Evolutionary conservation across 1,140 invertebrate species (phyloP), one percentile per base, ranked within the genome.

Genomic region (Cephus cinctus): DNA sequence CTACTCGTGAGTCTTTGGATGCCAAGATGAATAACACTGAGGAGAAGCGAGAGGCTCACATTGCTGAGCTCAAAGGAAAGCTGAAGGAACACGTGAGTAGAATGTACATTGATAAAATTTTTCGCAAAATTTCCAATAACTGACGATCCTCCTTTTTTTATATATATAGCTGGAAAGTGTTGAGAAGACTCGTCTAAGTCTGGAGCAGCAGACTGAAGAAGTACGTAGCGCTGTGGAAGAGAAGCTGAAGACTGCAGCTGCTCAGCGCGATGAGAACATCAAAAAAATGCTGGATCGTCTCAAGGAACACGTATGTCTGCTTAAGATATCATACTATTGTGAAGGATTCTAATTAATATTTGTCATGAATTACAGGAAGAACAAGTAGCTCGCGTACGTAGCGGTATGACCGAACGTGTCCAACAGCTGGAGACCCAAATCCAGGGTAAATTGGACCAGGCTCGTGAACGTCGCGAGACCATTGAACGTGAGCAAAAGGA

Each of bases 251-350:
- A 84, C 83, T 43, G 90, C 90, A 56, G 83, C 89, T 52, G 85
- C 86, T 59, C 88, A 92, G 72, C 84, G 91, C 53, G 89, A 93
- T 71, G 88, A 89, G 62, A 89, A 92, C 68, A 85, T 93, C 39
- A 90, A 90, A 75, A 89, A 87, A 70, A 90, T 94, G 84, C 76
- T 92, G 43, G 87, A 91, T 59, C 87, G 90, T 57, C 83, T 96
- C 5, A 89, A 88, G 72, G 89, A 94, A 72, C 90, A 94, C 77
- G 92, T 94, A 70, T 55, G 12, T 45, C 21, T 50, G 9, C 27
- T n/a, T n/a, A n/a, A n/a, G n/a, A n/a, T n/a, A n/a, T n/a, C n/a
- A n/a, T n/a, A n/a, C n/a, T n/a, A n/a, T n/a, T n/a, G n/a, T n/a
- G n/a, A n/a, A 38, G 4, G n/a, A 44, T 50, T 25, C 15, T 22